Evolutionary conservation across 1,140 invertebrate species (phyloP).

Genomic region (Babylonia areolata): DNA sequence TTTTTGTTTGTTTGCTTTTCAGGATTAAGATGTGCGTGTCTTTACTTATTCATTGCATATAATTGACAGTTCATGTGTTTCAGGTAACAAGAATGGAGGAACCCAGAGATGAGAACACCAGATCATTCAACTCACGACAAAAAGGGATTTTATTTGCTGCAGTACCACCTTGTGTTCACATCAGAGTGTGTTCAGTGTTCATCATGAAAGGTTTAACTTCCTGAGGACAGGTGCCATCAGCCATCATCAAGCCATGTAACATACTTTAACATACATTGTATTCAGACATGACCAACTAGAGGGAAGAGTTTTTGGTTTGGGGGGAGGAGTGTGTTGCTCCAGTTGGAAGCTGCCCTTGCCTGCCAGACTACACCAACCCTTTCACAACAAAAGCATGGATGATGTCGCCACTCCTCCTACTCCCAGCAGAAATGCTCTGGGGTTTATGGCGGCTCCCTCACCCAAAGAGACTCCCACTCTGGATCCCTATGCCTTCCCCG

Average conservation of each 20-base stretch:
- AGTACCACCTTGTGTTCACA: background rate
- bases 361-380: background rate
- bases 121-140: background rate
- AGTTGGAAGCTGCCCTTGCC: background rate
- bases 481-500: constrained; percentile 26
- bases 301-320: background rate
- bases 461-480: background rate
- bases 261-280: background rate
- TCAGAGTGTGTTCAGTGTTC: background rate
- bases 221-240: background rate
- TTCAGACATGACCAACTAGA: background rate
- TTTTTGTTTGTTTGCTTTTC: too few relatives aligned
- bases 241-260: background rate
- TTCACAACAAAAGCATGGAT: background rate
- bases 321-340: background rate
- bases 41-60: too few relatives aligned
- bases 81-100: background rate
- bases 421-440: constrained; percentile 4
- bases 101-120: background rate
- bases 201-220: background rate
- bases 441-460: background rate
- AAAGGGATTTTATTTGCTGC: background rate
- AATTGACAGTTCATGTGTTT: background rate
- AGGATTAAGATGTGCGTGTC: too few relatives aligned
- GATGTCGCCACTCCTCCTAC: background rate